A percentile compares a stretch with the other conserved stretches of the same genome.
Conservation (phyloP, 2,797 vertebrate species). For the Lepus oiostolus region DNA sequence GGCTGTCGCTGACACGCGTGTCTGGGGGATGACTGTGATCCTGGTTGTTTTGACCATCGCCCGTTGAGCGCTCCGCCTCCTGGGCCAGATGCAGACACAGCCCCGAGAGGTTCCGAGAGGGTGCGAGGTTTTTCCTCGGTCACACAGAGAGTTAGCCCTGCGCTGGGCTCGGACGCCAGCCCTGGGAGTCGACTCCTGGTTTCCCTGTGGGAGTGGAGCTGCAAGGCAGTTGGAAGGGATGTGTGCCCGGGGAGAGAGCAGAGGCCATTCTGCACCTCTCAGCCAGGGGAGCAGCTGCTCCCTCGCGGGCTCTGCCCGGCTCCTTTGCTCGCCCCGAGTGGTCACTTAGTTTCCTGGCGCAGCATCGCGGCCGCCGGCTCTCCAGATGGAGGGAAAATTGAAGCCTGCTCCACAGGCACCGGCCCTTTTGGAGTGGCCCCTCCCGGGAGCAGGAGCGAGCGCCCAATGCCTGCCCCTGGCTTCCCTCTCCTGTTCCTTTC, state of each 20-base stretch:
- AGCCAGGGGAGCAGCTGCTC: neutral
- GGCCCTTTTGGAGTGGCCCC: slow-evolving; percentile 47
- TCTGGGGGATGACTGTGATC: neutral
- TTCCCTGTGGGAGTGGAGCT: neutral
- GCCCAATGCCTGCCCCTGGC: neutral
- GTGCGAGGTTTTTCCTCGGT: neutral
- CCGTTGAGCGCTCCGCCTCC: neutral
- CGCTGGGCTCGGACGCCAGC: neutral
- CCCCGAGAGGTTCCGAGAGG: neutral
- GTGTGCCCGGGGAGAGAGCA: neutral
- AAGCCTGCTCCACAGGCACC: slow-evolving; percentile 11
- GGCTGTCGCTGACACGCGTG: accelerated
- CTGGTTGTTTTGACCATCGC: neutral
- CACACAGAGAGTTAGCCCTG: neutral
- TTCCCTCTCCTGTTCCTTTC: slow-evolving; percentile 21
- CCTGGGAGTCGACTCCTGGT: neutral
- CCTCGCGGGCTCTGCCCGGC: neutral
- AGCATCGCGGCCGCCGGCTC: accelerated
- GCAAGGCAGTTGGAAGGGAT: neutral
- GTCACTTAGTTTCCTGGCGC: slow-evolving; percentile 21
- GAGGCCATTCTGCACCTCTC: neutral
- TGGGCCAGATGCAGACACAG: neutral
- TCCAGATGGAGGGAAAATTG: slow-evolving; percentile 54
- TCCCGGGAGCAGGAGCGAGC: neutral
- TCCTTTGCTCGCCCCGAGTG: neutral